Evolutionary conservation across 2,888 invertebrate genomes (phyloP).

Genomic region (Acrobasis consociella): DNA sequence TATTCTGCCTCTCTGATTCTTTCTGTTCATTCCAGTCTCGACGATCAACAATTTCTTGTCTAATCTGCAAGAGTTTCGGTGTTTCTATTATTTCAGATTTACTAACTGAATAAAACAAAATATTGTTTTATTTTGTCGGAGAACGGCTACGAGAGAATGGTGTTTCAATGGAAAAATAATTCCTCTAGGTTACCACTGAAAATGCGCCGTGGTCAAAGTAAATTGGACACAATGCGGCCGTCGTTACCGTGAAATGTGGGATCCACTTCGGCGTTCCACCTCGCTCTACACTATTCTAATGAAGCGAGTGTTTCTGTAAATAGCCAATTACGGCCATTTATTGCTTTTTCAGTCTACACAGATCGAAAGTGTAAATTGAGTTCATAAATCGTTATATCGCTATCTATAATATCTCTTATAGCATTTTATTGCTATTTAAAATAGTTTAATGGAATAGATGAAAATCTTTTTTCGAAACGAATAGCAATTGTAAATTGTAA

Average conservation of each 20-base stretch:
- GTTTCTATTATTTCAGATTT: no score
- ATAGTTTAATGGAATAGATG: no score
- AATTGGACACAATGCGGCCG: constrained; percentile 69
- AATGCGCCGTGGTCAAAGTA: constrained; percentile 68
- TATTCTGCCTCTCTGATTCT: constrained; percentile 39
- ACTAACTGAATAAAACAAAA: no score
- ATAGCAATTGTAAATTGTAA: no score
- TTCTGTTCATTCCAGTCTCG: constrained; percentile 58
- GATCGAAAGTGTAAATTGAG: no score
- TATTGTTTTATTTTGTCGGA: not conserved
- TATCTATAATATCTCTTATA: no score
- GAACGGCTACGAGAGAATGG: constrained; percentile 27
- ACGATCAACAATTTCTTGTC: no score
- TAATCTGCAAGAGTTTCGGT: no score
- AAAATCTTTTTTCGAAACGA: no score
- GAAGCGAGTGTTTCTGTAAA: constrained; percentile 27
- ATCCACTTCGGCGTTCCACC: constrained; percentile 46
- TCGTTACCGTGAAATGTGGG: constrained; percentile 67
- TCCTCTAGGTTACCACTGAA: constrained; percentile 29
- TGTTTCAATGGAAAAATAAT: constrained; percentile 44
- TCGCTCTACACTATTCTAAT: constrained; percentile 39
- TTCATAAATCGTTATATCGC: no score
- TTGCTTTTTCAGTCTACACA: not conserved
- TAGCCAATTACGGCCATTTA: constrained; percentile 20
- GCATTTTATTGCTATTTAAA: no score